Conservation (phyloP, 2,113 vertebrate species). For the Strix uralensis region DNA sequence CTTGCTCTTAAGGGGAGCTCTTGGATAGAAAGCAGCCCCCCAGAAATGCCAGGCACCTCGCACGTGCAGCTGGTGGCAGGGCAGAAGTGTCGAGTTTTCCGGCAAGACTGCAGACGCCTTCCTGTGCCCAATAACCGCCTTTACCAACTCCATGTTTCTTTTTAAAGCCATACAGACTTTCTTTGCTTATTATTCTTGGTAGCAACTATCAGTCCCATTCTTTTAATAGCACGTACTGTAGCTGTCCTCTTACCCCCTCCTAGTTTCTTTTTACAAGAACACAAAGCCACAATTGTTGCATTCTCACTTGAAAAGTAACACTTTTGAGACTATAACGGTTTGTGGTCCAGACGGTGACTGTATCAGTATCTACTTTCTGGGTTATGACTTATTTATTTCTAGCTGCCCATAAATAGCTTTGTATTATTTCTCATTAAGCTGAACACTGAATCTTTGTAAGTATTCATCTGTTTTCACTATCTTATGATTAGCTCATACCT, state of each 20-base stretch:
- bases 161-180: background rate
- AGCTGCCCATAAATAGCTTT: background rate
- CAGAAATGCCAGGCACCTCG: too few species aligned
- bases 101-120: background rate
- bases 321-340: background rate
- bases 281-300: background rate
- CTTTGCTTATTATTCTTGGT: background rate
- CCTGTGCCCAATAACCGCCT: background rate
- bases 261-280: background rate
- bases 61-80: background rate
- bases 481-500: background rate
- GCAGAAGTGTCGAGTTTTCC: background rate
- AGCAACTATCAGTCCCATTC: background rate
- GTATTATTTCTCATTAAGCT: background rate
- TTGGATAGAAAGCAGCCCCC: too few species aligned
- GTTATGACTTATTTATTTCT: background rate
- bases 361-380: background rate
- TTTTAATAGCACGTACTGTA: background rate
- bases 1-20: background rate
- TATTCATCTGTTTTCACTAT: background rate
- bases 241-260: background rate
- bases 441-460: background rate
- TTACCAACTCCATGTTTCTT: background rate
- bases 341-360: background rate
- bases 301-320: background rate